Evolutionary conservation across 2,797 vertebrate species (phyloP).

Genomic region (Lacerta bilineata): DNA sequence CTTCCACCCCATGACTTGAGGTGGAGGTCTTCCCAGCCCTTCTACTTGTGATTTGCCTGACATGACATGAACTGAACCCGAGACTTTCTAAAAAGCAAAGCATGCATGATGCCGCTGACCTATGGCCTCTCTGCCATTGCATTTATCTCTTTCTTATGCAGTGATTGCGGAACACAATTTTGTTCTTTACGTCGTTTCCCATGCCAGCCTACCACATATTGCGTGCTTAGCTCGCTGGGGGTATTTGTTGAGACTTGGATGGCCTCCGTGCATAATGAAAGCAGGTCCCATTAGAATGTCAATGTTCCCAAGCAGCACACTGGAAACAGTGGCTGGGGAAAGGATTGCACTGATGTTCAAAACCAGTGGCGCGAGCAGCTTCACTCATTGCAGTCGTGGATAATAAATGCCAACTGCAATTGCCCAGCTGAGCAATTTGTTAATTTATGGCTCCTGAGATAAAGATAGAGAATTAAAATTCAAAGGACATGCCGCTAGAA

Average conservation of each 20-base stretch:
- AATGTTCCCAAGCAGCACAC: background rate
- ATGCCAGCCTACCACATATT: no score
- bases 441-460: background rate
- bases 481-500: background rate
- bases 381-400: background rate
- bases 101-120: no score
- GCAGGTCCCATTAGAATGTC: fast-evolving
- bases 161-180: no score
- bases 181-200: no score
- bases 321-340: background rate
- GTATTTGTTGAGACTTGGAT: background rate
- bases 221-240: no score
- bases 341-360: background rate
- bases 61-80: background rate
- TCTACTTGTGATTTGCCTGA: background rate
- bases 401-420: background rate
- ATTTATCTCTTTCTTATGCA: no score
- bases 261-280: background rate
- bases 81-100: background rate
- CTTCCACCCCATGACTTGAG: background rate
- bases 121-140: no score
- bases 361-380: background rate
- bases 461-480: slow-evolving; percentile 43
- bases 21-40: background rate
- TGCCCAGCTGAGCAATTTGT: background rate